These are phyloP conservation scores for Ictidomys tridecemlineatus DNA, from an alignment of 2,113 vertebrate species.

Conservation along the genomic window DNA sequence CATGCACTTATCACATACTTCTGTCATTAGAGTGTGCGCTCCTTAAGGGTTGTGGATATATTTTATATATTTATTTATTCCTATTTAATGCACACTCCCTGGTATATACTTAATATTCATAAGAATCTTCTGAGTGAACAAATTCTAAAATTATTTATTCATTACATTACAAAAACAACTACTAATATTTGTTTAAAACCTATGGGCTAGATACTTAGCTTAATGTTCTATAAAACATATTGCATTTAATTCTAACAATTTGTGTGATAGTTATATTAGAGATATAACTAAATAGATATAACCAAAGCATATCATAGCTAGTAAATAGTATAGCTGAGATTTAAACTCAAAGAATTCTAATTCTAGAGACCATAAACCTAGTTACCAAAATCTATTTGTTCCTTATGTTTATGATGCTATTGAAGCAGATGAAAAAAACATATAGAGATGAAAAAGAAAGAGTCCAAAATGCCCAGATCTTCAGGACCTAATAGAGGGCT, in stretches of 20 bases:
- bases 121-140: background rate
- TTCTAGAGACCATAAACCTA: background rate
- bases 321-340: background rate
- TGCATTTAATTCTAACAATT: background rate
- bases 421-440: background rate
- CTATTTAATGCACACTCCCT: background rate
- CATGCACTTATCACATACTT: background rate
- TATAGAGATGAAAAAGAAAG: background rate
- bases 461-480: background rate
- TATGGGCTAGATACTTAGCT: background rate
- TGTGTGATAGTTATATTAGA: background rate
- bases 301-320: background rate
- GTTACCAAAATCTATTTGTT: slow-evolving; percentile 19
- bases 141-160: background rate
- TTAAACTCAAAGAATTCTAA: background rate
- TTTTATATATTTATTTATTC: background rate
- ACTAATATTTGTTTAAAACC: background rate
- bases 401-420: background rate
- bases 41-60: background rate
- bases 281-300: background rate
- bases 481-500: background rate
- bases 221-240: background rate
- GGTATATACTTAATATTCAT: background rate
- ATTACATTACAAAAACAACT: background rate
- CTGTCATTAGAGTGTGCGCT: background rate